Evolutionary conservation across 2,113 vertebrate species (phyloP), one percentile per base, ranked within the genome.

Genomic region (Lamprologus sp.): DNA sequence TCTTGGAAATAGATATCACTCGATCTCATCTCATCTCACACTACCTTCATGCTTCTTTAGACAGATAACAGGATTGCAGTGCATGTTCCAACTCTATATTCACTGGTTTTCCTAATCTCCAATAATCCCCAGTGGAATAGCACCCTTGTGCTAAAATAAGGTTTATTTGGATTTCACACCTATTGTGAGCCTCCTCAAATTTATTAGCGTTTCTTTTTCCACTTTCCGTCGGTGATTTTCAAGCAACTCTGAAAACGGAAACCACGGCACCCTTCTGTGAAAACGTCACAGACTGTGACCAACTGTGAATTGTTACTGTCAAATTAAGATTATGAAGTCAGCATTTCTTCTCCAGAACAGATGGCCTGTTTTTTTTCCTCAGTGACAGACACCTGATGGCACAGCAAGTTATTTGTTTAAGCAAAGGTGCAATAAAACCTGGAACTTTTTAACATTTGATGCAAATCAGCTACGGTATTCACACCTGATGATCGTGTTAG

Each of bases 21-120:
- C n/a, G n/a, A n/a, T n/a, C n/a, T 92, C 84, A 92, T 92, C 88
- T 89, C 68, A 92, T 92, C 88, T 89, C 68, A 65, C 85, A 79
- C 51, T 65, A 86, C 75, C 89, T 91, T 83, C 90, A 93, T 89
- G 92, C 86, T 54, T 90, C 89, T 85, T 92, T 77, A 82, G 75
- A 93, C 45, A 28, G 84, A 86, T 95, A 94, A 94, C 81, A 84
- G 91, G 92, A 94, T 94, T 93, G 84, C 3, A 51, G 70, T 31
- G 86, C 42, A 82, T 94, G 89, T 89, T 91, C 79, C 81, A 45
- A 83, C 83, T 86, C 73, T 4, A 83, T 15, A 92, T 92, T 92
- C 87, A 92, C 82, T 63, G 86, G 35, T 6, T 77, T 82, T 70
- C 42, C 81, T 94, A 94, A 95, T 94, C 94, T 94, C 79, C 55